A percentile compares a stretch with the other conserved stretches of the same genome.
Conservation (phyloP, 2,113 vertebrate species). For the Capra hircus region DNA sequence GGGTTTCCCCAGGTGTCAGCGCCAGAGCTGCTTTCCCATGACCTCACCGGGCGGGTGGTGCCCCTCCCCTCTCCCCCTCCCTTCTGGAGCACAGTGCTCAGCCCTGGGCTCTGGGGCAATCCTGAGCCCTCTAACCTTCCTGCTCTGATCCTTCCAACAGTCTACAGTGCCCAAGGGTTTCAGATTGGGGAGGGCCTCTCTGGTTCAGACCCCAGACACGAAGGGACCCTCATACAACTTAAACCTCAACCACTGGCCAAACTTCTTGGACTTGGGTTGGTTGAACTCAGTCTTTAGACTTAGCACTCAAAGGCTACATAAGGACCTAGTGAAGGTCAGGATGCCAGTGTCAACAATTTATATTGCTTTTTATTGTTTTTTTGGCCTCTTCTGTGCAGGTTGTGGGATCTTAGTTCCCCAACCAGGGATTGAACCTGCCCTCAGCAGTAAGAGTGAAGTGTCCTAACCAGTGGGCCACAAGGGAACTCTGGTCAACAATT, state of each 20-base stretch:
- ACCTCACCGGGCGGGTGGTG: conserved; percentile 68
- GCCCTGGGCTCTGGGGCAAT: neutral
- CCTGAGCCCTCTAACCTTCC: neutral
- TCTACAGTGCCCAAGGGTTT: neutral
- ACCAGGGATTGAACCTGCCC: neutral
- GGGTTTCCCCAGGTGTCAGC: conserved; percentile 77
- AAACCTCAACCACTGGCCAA: neutral
- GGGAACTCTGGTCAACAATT: neutral
- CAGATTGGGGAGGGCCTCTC: neutral
- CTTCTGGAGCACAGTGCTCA: conserved; percentile 22
- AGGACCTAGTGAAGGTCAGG: neutral
- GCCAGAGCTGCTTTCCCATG: conserved; percentile 75
- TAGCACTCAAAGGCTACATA: neutral
- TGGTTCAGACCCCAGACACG: neutral
- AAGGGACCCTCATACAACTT: neutral
- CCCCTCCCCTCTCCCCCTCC: conserved; percentile 42
- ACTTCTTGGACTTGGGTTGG: neutral
- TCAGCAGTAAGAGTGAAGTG: neutral
- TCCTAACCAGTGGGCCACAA: neutral
- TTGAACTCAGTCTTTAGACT: neutral
- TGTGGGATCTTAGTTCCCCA: neutral
- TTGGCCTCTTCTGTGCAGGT: neutral
- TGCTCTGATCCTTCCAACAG: neutral
- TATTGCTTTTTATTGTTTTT: neutral
- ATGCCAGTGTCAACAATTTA: neutral